These are phyloP conservation scores for Plutomurus gul DNA, from an alignment of 1,140 invertebrate genomes.

Conservation along the genomic window DNA sequence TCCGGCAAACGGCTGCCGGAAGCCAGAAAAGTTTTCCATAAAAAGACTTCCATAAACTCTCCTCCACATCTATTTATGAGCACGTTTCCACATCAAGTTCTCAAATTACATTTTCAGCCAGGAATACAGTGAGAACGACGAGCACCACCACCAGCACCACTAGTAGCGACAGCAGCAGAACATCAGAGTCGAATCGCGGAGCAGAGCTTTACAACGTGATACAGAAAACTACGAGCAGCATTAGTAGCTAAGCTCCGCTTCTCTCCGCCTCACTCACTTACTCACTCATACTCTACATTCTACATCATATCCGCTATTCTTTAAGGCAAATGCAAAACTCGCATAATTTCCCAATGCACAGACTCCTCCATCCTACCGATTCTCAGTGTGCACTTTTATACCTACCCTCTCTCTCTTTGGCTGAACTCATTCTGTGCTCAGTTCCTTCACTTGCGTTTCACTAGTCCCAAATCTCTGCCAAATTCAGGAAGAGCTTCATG, in stretches of 20 bases:
- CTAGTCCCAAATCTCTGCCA: conserved; percentile 36
- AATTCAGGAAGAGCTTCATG: conserved; percentile 39
- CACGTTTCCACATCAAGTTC: conserved; percentile 43
- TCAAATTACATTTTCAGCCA: conserved; percentile 43
- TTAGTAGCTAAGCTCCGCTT: background rate
- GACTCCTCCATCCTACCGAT: background rate
- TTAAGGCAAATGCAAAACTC: background rate
- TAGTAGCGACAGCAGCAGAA: background rate
- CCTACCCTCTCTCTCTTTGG: background rate
- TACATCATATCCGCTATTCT: conserved; percentile 20
- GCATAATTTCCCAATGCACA: conserved; percentile 27
- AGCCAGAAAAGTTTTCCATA: conserved; percentile 43
- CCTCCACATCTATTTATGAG: conserved; percentile 43
- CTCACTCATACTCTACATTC: too few species aligned
- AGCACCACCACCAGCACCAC: too few species aligned
- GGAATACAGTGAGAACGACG: too few species aligned
- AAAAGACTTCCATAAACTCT: conserved; percentile 38
- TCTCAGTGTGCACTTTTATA: background rate
- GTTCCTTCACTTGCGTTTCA: background rate
- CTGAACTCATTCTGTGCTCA: background rate
- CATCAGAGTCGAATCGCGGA: background rate
- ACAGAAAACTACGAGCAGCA: background rate
- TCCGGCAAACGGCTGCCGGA: conserved; percentile 52
- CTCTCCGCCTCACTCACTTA: background rate
- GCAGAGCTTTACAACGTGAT: background rate